Evolutionary conservation across 1,140 invertebrate genomes (phyloP).

Genomic region (Teleogryllus occipitalis): DNA sequence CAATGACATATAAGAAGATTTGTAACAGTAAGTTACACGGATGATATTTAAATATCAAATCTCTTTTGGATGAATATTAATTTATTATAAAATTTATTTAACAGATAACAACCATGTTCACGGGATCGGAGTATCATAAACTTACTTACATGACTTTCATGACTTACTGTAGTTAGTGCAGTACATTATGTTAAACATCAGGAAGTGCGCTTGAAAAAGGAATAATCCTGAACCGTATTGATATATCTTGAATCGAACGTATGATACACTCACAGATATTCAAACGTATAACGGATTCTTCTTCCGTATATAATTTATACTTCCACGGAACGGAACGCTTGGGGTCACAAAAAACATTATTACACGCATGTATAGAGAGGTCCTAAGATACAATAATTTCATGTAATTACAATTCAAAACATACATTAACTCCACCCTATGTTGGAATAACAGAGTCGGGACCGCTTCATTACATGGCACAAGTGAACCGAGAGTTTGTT

Average conservation of each 20-base stretch:
- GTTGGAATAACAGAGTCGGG: not conserved
- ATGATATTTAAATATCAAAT: no score
- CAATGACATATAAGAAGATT: no score
- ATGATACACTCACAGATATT: not conserved
- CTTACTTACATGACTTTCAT: no score
- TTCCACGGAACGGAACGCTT: not conserved
- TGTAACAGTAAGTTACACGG: no score
- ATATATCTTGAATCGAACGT: not conserved
- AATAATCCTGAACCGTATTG: not conserved
- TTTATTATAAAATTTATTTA: no score
- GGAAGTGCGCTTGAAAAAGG: no score
- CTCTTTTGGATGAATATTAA: no score
- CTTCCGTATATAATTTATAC: not conserved
- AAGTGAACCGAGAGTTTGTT: not conserved
- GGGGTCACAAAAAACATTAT: not conserved
- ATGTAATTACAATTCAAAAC: not conserved
- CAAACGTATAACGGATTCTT: not conserved
- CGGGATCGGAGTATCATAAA: no score
- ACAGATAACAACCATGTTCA: no score
- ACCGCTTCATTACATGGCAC: not conserved
- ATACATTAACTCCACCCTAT: not conserved
- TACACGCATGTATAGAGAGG: not conserved
- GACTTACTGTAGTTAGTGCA: no score
- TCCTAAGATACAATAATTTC: not conserved
- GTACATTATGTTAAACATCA: no score